Conservation (phyloP, 2,113 vertebrate species). For the Pogona vitticeps region DNA sequence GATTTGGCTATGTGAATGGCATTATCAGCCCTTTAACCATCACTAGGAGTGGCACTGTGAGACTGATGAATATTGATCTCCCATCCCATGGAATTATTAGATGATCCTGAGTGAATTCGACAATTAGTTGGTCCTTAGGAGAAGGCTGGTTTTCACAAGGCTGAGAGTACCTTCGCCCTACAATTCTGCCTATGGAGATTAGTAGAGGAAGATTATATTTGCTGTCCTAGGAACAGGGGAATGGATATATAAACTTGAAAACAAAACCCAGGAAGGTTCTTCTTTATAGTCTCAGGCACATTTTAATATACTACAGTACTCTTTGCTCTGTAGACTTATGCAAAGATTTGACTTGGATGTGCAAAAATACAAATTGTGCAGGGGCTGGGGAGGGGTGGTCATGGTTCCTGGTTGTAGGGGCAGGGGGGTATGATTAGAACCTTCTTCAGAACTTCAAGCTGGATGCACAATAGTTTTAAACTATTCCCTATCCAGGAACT, state of each 20-base stretch:
- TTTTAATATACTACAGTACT: background rate
- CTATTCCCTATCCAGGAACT: too few species aligned
- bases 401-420: background rate
- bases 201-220: background rate
- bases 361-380: background rate
- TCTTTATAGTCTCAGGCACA: background rate
- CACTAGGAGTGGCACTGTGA: constrained; percentile 63
- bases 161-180: constrained; percentile 35
- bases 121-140: constrained; percentile 45
- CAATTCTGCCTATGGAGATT: fast-evolving
- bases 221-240: constrained; percentile 18
- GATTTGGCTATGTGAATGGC: constrained; percentile 67
- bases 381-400: background rate
- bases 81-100: constrained; percentile 55
- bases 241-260: background rate
- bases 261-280: background rate
- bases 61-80: constrained; percentile 75
- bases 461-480: too few species aligned
- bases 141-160: constrained; percentile 48
- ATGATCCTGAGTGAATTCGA: constrained; percentile 67
- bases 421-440: background rate
- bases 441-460: background rate
- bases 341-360: background rate
- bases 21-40: constrained; percentile 73
- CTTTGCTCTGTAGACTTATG: background rate